These are phyloP conservation scores for Zelostemma sp. DNA, from an alignment of 1,140 invertebrate species.

Conservation along the genomic window DNA sequence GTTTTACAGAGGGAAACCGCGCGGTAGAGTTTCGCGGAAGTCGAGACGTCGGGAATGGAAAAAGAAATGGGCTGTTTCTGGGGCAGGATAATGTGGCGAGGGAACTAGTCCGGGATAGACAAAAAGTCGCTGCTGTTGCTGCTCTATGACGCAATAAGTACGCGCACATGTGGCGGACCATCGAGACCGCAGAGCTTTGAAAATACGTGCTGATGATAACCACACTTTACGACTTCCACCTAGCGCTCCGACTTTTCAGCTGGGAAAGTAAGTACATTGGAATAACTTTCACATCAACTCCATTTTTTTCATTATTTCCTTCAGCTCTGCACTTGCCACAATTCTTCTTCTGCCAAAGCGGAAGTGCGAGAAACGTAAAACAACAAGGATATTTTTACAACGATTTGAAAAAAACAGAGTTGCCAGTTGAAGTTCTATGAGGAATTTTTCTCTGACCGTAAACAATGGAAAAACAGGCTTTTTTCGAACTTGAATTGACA, in stretches of 20 bases:
- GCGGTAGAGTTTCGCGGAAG: slow-evolving; percentile 19
- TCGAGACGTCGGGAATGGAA: slow-evolving; percentile 11
- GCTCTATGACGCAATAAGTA: slow-evolving; percentile 6
- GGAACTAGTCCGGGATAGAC: slow-evolving; percentile 12
- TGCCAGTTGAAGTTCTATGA: too few relatives aligned
- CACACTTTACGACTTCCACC: slow-evolving; percentile 4
- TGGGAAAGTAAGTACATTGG: too few relatives aligned
- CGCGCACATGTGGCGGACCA: not conserved
- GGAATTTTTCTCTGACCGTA: too few relatives aligned
- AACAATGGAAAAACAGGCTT: too few relatives aligned
- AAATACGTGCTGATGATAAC: not conserved
- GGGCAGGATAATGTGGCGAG: slow-evolving; percentile 14
- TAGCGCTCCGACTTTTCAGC: not conserved
- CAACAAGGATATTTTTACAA: too few relatives aligned
- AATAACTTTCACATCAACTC: too few relatives aligned
- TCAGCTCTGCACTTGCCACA: too few relatives aligned
- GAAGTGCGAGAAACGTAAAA: too few relatives aligned
- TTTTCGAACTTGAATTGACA: too few relatives aligned
- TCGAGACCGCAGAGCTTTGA: not conserved
- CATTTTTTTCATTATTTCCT: too few relatives aligned
- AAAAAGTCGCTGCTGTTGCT: slow-evolving; percentile 6
- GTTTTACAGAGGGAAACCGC: slow-evolving; percentile 20
- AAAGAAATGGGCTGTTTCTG: slow-evolving; percentile 18
- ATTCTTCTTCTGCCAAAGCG: too few relatives aligned
- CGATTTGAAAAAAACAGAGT: too few relatives aligned